Percentiles rank a stretch among this genome's conserved stretches.
Evolutionary conservation across 2,888 invertebrate genomes (phyloP).

Genomic region (Argynnis bischoffii): DNA sequence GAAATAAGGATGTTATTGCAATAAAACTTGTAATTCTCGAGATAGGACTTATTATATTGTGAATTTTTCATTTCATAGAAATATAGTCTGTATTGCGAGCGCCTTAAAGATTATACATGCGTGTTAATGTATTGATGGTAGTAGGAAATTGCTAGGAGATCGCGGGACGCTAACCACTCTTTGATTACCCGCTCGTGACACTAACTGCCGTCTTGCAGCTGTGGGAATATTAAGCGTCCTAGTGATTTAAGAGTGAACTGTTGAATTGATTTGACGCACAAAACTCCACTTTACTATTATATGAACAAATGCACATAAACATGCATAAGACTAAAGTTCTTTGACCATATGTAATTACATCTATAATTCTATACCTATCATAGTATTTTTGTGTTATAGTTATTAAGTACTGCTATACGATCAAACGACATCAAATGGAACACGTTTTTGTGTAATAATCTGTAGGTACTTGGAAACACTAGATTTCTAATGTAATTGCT

Average conservation of each 20-base stretch:
- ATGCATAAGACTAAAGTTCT: too few species aligned
- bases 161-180: conserved; percentile 47
- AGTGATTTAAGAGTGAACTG: conserved; percentile 28
- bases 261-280: conserved; percentile 22
- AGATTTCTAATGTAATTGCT: too few species aligned
- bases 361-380: too few species aligned
- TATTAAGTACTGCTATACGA: too few species aligned
- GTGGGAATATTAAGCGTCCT: conserved; percentile 43
- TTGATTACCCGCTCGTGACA: conserved; percentile 49
- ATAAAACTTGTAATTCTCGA: conserved; percentile 25
- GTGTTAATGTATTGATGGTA: conserved; percentile 22
- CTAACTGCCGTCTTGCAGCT: conserved; percentile 40
- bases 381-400: too few species aligned
- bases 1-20: conserved; percentile 24
- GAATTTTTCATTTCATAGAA: conserved; percentile 26
- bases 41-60: conserved; percentile 27
- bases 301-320: background rate
- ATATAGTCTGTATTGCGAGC: conserved; percentile 21
- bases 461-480: too few species aligned
- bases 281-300: background rate
- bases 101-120: conserved; percentile 21
- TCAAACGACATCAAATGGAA: too few species aligned
- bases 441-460: too few species aligned
- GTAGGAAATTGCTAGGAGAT: conserved; percentile 51
- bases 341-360: too few species aligned